A percentile compares a stretch with the other conserved stretches of the same genome.
Evolutionary conservation across 2,113 vertebrate species (phyloP).

Genomic region (Pelmatolapia mariae): DNA sequence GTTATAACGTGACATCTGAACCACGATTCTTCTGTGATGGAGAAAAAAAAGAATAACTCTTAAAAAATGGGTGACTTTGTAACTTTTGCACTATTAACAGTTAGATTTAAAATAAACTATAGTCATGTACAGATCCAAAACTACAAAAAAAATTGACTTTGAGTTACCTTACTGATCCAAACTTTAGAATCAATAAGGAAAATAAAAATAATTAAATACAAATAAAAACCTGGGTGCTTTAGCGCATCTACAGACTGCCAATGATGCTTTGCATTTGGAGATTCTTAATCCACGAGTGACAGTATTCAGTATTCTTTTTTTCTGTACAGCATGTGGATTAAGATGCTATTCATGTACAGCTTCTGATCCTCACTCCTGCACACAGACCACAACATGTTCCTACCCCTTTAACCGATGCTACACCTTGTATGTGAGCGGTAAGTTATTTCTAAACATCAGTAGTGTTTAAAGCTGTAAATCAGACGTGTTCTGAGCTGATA

Average conservation of each 20-base stretch:
- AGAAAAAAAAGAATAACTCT: not conserved
- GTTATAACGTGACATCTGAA: not conserved
- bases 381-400: slow-evolving; percentile 5
- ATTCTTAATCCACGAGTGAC: not conserved
- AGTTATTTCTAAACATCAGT: not conserved
- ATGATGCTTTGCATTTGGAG: not conserved
- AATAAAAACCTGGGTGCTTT: not conserved
- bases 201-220: not conserved
- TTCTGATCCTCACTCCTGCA: not conserved
- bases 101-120: not conserved
- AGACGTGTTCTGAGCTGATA: not conserved
- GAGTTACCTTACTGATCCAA: not conserved
- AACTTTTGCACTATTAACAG: not conserved
- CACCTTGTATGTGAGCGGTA: not conserved
- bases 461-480: not conserved
- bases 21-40: not conserved
- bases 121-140: not conserved
- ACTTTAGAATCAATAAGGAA: not conserved
- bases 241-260: not conserved
- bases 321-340: slow-evolving; percentile 21
- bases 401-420: slow-evolving; percentile 26
- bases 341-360: slow-evolving; percentile 39
- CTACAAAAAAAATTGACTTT: not conserved
- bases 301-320: too few relatives aligned
- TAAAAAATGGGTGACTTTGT: not conserved